A percentile compares a stretch with the other conserved stretches of the same genome.
phyloP scores from a whole-genome alignment of 2,888 invertebrate genomes.

The Pherbina coryleti region DNA sequence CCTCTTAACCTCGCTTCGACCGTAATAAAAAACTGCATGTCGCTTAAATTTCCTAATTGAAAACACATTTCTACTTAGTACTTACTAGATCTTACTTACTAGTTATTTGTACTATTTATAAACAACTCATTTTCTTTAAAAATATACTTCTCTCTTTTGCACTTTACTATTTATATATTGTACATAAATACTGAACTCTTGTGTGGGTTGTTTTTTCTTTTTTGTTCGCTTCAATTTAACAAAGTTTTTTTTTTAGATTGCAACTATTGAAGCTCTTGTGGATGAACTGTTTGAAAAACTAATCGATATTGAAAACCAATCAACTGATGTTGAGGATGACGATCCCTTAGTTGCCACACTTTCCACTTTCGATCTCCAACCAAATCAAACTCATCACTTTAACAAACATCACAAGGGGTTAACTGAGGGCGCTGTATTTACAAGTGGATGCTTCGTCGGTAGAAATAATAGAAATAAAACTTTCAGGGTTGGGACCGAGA shows the following conservation, averaged over 20 bases:
- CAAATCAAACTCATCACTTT: slow-evolving; percentile 14
- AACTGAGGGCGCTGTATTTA: background rate
- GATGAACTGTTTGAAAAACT: slow-evolving; percentile 85
- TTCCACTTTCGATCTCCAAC: slow-evolving; percentile 27
- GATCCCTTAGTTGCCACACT: slow-evolving; percentile 43
- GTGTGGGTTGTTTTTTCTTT: too few species aligned
- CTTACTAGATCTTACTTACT: too few species aligned
- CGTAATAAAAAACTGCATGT: too few species aligned
- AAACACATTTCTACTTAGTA: too few species aligned
- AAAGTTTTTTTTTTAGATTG: slow-evolving; percentile 72
- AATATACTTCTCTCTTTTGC: too few species aligned
- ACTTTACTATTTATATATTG: too few species aligned
- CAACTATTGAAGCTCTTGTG: slow-evolving; percentile 84
- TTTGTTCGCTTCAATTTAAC: background rate
- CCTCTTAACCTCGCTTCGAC: too few species aligned
- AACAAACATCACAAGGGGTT: slow-evolving; percentile 37
- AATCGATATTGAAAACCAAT: slow-evolving; percentile 75
- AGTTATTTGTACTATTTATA: too few species aligned
- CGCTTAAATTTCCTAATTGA: too few species aligned
- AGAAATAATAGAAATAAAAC: slow-evolving; percentile 8
- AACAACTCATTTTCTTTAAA: too few species aligned
- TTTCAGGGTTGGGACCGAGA: background rate
- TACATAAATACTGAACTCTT: too few species aligned
- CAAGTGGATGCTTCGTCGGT: background rate
- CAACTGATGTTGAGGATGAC: slow-evolving; percentile 54